Evolutionary conservation across 2,888 invertebrate genomes (phyloP).

Genomic region (Mycalesis mineus): DNA sequence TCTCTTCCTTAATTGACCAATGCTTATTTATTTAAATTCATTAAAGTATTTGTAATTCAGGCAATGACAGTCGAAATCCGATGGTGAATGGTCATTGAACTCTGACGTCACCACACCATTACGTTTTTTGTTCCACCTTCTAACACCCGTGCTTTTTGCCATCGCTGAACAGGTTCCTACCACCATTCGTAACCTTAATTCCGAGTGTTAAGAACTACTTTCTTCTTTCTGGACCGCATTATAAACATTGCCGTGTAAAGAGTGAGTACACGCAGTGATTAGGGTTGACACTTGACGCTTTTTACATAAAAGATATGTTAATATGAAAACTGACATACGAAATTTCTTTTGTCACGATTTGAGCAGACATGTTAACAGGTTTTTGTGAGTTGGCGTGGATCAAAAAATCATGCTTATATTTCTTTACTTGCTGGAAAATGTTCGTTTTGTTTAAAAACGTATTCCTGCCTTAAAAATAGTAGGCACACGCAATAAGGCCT

Average conservation of each 20-base stretch:
- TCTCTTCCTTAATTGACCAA: slow-evolving; percentile 25
- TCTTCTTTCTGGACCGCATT: slow-evolving; percentile 16
- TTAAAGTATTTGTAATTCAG: slow-evolving; percentile 44
- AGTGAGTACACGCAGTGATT: slow-evolving; percentile 10
- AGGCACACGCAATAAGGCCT: too few species aligned
- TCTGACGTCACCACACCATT: slow-evolving; percentile 54
- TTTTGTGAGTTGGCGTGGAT: too few species aligned
- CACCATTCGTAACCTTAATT: slow-evolving; percentile 4
- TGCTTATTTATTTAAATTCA: slow-evolving; percentile 24
- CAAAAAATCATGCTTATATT: too few species aligned
- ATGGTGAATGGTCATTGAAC: slow-evolving; percentile 53
- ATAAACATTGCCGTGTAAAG: background rate
- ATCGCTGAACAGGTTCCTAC: background rate
- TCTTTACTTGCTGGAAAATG: too few species aligned
- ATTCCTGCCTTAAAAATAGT: too few species aligned
- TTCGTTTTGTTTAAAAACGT: too few species aligned
- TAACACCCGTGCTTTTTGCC: slow-evolving; percentile 13
- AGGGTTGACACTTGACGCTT: slow-evolving; percentile 1
- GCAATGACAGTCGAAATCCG: slow-evolving; percentile 49
- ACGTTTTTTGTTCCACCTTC: slow-evolving; percentile 31
- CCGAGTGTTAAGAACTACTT: slow-evolving; percentile 10
- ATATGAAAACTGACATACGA: too few species aligned
- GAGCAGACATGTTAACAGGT: too few species aligned
- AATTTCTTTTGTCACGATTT: too few species aligned
- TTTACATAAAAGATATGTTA: too few species aligned